Evolutionary conservation across 2,113 vertebrate species (phyloP).

Genomic region (Myotis davidii): DNA sequence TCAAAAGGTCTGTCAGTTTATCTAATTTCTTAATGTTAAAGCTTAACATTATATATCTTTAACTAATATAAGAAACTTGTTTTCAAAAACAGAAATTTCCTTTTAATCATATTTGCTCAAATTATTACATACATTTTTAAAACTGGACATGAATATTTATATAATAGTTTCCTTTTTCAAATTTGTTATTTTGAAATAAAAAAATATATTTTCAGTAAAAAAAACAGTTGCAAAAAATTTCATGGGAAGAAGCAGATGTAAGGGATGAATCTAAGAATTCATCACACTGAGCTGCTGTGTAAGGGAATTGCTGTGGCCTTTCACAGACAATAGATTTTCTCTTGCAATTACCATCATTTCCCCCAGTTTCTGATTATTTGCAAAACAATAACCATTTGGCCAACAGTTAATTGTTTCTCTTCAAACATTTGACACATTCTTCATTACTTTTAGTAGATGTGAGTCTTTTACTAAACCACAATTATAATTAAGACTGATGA

Average conservation of each 20-base stretch:
- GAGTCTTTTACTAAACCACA: slow-evolving; percentile 78
- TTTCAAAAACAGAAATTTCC: not conserved
- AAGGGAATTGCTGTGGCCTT: slow-evolving; percentile 48
- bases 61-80: not conserved
- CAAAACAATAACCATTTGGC: slow-evolving; percentile 81
- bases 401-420: slow-evolving; percentile 82
- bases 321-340: slow-evolving; percentile 68
- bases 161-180: not conserved
- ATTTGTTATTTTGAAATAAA: slow-evolving; percentile 11
- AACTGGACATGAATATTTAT: not conserved
- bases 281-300: not conserved
- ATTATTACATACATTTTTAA: not conserved
- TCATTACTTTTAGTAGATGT: slow-evolving; percentile 82
- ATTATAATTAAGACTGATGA: slow-evolving; percentile 90
- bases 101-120: not conserved
- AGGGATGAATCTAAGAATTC: not conserved
- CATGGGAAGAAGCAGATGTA: not conserved
- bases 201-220: not conserved
- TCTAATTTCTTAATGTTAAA: slow-evolving; percentile 12
- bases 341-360: slow-evolving; percentile 72
- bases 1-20: not conserved
- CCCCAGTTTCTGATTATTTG: slow-evolving; percentile 82
- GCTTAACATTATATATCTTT: not conserved
- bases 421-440: slow-evolving; percentile 83
- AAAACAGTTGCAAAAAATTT: slow-evolving; percentile 17